Evolutionary conservation across 2,797 vertebrate species (phyloP).

Genomic region (Tarsius wallacei): DNA sequence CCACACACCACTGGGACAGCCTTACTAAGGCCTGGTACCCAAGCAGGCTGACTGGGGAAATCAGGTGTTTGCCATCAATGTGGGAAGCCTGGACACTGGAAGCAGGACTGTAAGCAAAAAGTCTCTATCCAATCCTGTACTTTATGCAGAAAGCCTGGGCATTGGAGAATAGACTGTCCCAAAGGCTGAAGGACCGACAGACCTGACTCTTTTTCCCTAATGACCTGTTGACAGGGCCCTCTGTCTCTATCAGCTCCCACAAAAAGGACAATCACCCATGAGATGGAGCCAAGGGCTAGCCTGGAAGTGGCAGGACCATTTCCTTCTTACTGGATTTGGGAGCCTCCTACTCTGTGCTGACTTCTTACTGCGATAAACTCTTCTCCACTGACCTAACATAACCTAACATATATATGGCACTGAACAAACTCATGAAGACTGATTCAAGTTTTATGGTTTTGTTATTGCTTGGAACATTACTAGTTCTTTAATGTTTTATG

Average conservation of each 20-base stretch:
- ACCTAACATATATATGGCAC: too few relatives aligned
- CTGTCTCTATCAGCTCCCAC: not conserved
- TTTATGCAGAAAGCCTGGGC: not conserved
- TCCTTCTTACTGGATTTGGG: not conserved
- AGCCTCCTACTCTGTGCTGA: not conserved
- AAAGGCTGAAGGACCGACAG: not conserved
- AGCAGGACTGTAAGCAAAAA: not conserved
- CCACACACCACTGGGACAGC: not conserved
- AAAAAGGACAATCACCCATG: not conserved
- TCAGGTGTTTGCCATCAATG: not conserved
- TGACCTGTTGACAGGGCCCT: not conserved
- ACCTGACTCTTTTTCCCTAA: not conserved
- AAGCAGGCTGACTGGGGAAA: too few relatives aligned
- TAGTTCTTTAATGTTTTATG: too few relatives aligned
- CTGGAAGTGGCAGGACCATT: not conserved
- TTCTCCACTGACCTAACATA: not conserved
- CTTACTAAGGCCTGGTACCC: too few relatives aligned
- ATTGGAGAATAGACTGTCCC: not conserved
- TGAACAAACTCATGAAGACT: too few relatives aligned
- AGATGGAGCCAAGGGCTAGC: not conserved
- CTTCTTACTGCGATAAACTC: not conserved
- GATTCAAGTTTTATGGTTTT: too few relatives aligned
- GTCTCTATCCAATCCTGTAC: not conserved
- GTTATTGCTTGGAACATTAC: too few relatives aligned
- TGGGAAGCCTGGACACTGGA: not conserved